phyloP scores from a whole-genome alignment of 2,113 vertebrate species.

The Macheiramphus alcinus region DNA sequence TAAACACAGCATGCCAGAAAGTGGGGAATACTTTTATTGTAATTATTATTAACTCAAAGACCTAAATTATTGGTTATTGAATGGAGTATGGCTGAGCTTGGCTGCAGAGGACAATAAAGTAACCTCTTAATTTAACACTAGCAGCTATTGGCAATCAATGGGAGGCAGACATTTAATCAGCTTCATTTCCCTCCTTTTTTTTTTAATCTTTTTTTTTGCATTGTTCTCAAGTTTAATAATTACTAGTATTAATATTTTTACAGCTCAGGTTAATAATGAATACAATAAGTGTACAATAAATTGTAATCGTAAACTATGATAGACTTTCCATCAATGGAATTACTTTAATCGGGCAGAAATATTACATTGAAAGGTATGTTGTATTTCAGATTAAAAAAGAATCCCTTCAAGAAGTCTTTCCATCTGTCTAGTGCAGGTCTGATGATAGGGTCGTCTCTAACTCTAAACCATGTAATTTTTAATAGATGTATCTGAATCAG shows the following conservation, averaged over 20 bases:
- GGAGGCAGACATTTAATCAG: background rate
- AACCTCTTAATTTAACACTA: constrained; percentile 28
- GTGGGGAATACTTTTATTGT: constrained; percentile 40
- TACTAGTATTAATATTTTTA: background rate
- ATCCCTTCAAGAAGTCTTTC: background rate
- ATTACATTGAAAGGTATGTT: background rate
- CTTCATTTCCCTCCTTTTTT: background rate
- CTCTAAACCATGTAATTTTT: background rate
- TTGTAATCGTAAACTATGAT: background rate
- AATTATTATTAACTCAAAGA: constrained; percentile 43
- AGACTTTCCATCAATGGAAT: background rate
- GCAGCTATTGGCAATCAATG: constrained; percentile 34
- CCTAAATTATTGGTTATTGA: constrained; percentile 48
- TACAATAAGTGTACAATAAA: background rate
- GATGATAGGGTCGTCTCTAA: background rate
- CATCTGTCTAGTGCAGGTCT: background rate
- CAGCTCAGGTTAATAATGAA: background rate
- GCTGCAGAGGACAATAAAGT: constrained; percentile 19
- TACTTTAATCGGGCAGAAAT: background rate
- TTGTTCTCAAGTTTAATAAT: background rate
- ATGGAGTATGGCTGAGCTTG: constrained; percentile 14
- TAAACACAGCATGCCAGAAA: constrained; percentile 45
- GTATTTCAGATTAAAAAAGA: background rate
- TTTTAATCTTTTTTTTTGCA: background rate
- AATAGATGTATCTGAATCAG: background rate